Evolutionary conservation across 2,888 invertebrate species (phyloP), one percentile per base, ranked within the genome.

Genomic region (Oxyscelio sp.): DNA sequence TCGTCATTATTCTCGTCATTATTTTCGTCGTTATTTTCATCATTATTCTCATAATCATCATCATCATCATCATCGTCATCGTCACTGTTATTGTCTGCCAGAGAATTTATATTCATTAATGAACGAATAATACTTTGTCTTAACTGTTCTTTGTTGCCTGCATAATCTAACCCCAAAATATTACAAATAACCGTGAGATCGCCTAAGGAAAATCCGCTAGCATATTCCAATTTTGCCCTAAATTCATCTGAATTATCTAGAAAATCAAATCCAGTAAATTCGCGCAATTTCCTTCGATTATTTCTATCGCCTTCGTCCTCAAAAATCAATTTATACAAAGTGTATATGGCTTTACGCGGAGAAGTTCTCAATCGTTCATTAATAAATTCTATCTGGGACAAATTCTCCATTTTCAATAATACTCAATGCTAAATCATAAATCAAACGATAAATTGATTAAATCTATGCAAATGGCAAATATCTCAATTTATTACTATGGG

Each of bases 221-320:
- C 38, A 58, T 34, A 66, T 4, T 58, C 50, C 24, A 77, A 34
- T 15, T 75, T 77, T 1, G 56, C 50, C 13, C 58, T 45, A 45
- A 58, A 77, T 43, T 66, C 77, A 4, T 66, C 66, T 2, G 77
- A 77, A 34, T 77, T 52, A 34, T 54, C 58, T 4, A 2, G 6
- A 54, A 65, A 75, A 9, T 19, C 13, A 48, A 75, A 75, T 15
- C 75, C 75, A 8, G 65, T 45, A 56, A 75, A 75, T 65, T 65
- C 75, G 19, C 75, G 65, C 34, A 75, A 56, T 27, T 34, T 65
- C 15, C 31, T 63, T 2, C 65, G 54, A 31, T 75, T 75, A n/a
- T 45, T 56, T 56, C 58, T 40, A 45, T 75, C 75, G 3, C 75
- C 75, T 1, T 65, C 75, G 1, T 48, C 8, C 31, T 75, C 65